Percentiles rank a stretch among this genome's conserved stretches.
These are phyloP conservation scores for Heliconius nattereri DNA, from an alignment of 1,140 invertebrate species.

Conservation along the genomic window DNA sequence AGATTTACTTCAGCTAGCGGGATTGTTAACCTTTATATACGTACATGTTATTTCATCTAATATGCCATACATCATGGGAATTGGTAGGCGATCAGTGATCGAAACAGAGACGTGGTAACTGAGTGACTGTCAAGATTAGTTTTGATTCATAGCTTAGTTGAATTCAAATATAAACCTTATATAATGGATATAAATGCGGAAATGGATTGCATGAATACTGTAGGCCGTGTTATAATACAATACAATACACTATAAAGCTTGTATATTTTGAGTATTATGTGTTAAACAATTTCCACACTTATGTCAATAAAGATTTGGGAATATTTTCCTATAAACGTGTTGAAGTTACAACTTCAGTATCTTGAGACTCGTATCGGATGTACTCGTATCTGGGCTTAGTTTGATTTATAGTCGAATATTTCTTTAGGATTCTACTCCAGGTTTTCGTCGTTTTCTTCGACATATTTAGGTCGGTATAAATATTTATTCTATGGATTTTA, in stretches of 20 bases:
- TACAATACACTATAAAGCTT: conserved; percentile 17
- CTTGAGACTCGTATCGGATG: conserved; percentile 9
- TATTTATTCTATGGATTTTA: neutral
- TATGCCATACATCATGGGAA: conserved; percentile 3
- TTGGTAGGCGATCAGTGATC: conserved; percentile 20
- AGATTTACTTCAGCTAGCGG: neutral
- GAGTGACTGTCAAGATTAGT: conserved; percentile 45
- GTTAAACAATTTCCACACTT: conserved; percentile 9
- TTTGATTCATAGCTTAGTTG: conserved; percentile 33
- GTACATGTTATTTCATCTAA: neutral
- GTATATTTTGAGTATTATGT: neutral
- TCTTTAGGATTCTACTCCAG: conserved; percentile 28
- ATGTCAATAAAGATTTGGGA: neutral
- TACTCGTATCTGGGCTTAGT: conserved; percentile 33
- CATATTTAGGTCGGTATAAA: conserved; percentile 5
- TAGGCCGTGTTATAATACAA: neutral
- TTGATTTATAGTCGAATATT: conserved; percentile 33
- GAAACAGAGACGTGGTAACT: conserved; percentile 42
- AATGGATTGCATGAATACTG: conserved; percentile 6
- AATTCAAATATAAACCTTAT: conserved; percentile 19
- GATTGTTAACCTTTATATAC: neutral
- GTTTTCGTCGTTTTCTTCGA: conserved; percentile 27
- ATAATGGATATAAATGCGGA: conserved; percentile 16
- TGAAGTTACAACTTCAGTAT: neutral
- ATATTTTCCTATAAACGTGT: neutral